Evolutionary conservation across 2,888 invertebrate genomes (phyloP), one percentile per base, ranked within the genome.

Genomic region (Rutpela maculata): DNA sequence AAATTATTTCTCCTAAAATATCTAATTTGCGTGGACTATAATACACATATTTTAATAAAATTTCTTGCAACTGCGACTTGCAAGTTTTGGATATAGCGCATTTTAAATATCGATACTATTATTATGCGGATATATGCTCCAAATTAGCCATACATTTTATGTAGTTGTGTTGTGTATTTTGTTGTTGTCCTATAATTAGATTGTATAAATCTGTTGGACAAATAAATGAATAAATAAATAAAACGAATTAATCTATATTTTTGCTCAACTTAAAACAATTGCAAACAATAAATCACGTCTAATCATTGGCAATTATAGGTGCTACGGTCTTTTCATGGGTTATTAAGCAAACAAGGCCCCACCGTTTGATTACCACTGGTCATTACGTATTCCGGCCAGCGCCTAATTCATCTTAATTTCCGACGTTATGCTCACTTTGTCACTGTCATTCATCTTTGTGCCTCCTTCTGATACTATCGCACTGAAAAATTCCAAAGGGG

Each of bases 391-490:
- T 60, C 38, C 70, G 70, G 17, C 70, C 38, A 70, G 35, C 66
- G 63, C 63, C 81, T 86, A 86, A 87, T 88, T 87, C 87, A 87
- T 88, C 88, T 88, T 86, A 87, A 87, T 87, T 87, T 86, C 87
- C 85, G 86, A 85, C 86, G 86, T 86, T 85, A 85, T 83, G 84
- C 82, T 84, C 87, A 83, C 87, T 87, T 85, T 85, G 86, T 88
- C 87, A 87, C 84, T 86, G 88, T 87, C 88, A 86, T 78, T 83
- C 81, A 79, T 78, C 75, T 80, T 77, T 79, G 78, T 78, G 70
- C 80, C 73, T 80, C 74, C 31, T 78, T 80, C 71, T 74, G 82
- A 84, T 80, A 76, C 75, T 82, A 84, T 83, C 82, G 71, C 74
- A 35, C 70, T 76, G 76, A 79, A 74, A 79, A 78, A 76, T 59